These are phyloP conservation scores for Caiman crocodilus DNA, from an alignment of 2,797 vertebrate genomes.

Conservation along the genomic window DNA sequence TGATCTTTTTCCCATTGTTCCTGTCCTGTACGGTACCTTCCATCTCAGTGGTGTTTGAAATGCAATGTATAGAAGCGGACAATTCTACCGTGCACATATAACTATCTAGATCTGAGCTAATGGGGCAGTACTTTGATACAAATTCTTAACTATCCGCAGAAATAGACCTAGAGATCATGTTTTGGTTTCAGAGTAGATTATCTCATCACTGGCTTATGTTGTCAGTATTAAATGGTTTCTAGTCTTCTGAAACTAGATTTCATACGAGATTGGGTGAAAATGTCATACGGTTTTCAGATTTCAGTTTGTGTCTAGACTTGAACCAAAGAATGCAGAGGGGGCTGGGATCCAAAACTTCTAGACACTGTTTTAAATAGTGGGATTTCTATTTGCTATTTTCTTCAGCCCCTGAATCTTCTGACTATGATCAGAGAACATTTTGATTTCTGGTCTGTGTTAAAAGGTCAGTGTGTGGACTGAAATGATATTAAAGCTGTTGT, in stretches of 20 bases:
- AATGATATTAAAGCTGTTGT: background rate
- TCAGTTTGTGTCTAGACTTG: background rate
- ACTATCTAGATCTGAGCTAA: background rate
- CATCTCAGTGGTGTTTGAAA: background rate
- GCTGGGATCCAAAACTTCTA: background rate
- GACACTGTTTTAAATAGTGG: background rate
- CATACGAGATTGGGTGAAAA: constrained; percentile 8
- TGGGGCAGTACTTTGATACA: background rate
- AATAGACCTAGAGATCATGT: constrained; percentile 62
- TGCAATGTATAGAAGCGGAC: background rate
- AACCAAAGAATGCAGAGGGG: constrained; percentile 8
- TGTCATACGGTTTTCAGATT: background rate
- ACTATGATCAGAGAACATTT: background rate
- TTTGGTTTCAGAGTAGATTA: constrained; percentile 29
- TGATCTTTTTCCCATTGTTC: background rate
- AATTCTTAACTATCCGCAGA: background rate
- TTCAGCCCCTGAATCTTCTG: background rate
- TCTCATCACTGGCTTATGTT: background rate
- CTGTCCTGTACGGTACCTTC: background rate
- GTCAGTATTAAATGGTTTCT: background rate
- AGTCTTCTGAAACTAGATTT: constrained; percentile 24
- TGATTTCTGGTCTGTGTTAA: background rate
- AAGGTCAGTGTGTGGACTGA: background rate
- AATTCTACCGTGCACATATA: too few relatives aligned
- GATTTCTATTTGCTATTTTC: constrained; percentile 11